Conservation (phyloP, 2,888 invertebrate species). For the Dasypolia templi region DNA sequence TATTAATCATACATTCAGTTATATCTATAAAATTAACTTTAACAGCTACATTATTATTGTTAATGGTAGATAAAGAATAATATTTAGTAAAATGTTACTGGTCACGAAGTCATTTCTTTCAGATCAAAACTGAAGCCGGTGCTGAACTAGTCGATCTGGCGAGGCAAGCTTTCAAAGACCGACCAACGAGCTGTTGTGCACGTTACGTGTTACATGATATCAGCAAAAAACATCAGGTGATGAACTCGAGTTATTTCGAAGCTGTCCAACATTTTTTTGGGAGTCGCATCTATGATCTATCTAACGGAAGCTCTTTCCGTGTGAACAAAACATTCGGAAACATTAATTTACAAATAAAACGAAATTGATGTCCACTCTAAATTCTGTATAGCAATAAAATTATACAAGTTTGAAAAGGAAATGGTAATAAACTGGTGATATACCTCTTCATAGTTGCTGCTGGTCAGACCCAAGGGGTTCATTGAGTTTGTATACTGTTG, state of each 20-base stretch:
- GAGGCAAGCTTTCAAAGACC: conserved; percentile 8
- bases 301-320: conserved; percentile 11
- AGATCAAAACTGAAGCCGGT: conserved; percentile 37
- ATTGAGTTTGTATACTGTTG: conserved; percentile 57
- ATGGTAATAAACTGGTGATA: conserved; percentile 40
- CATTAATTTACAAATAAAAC: conserved; percentile 9
- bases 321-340: conserved; percentile 40
- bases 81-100: background rate
- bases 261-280: conserved; percentile 3
- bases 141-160: conserved; percentile 5
- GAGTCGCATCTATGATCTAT: conserved; percentile 4
- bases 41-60: background rate
- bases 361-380: conserved; percentile 26
- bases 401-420: conserved; percentile 3
- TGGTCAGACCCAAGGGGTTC: conserved; percentile 67
- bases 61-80: background rate
- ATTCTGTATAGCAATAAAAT: conserved; percentile 36
- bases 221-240: background rate
- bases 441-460: conserved; percentile 80
- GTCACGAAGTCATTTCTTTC: conserved; percentile 6
- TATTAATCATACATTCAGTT: background rate
- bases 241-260: conserved; percentile 12
- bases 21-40: too few species aligned
- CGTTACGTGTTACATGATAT: background rate
- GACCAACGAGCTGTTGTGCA: conserved; percentile 6